Evolutionary conservation across 2,888 invertebrate species (phyloP).

Genomic region (Andrena marginata): DNA sequence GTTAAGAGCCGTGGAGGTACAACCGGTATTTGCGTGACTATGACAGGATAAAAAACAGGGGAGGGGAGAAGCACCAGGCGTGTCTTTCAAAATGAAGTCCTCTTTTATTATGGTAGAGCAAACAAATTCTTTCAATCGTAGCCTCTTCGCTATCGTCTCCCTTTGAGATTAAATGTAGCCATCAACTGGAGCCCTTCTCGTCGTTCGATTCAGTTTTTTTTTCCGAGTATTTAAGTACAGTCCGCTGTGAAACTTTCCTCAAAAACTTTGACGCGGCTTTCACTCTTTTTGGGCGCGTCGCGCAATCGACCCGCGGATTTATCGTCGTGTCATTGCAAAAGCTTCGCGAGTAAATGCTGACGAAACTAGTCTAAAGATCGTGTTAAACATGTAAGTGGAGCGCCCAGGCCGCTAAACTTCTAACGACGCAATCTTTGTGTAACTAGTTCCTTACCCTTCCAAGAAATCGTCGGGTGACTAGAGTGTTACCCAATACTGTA

Average conservation of each 20-base stretch:
- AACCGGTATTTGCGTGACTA: constrained; percentile 46
- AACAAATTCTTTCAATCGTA: constrained; percentile 66
- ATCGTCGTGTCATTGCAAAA: background rate
- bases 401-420: constrained; percentile 6
- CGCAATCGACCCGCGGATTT: too few relatives aligned
- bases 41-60: constrained; percentile 22
- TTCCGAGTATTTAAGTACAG: constrained; percentile 66
- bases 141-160: constrained; percentile 66
- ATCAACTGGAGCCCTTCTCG: constrained; percentile 50
- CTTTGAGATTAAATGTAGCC: constrained; percentile 70
- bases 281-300: too few relatives aligned
- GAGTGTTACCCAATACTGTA: background rate
- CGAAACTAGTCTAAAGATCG: constrained; percentile 14
- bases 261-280: background rate
- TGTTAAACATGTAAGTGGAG: constrained; percentile 1
- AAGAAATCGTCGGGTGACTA: background rate
- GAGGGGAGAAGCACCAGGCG: constrained; percentile 46
- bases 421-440: constrained; percentile 17
- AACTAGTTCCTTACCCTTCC: background rate
- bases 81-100: constrained; percentile 62
- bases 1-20: constrained; percentile 36
- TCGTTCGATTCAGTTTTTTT: constrained; percentile 64
- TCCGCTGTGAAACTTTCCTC: constrained; percentile 3
- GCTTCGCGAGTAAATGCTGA: constrained; percentile 14
- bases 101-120: constrained; percentile 62